Conservation (phyloP, 2,113 vertebrate genomes). For the Crocuta crocuta region DNA sequence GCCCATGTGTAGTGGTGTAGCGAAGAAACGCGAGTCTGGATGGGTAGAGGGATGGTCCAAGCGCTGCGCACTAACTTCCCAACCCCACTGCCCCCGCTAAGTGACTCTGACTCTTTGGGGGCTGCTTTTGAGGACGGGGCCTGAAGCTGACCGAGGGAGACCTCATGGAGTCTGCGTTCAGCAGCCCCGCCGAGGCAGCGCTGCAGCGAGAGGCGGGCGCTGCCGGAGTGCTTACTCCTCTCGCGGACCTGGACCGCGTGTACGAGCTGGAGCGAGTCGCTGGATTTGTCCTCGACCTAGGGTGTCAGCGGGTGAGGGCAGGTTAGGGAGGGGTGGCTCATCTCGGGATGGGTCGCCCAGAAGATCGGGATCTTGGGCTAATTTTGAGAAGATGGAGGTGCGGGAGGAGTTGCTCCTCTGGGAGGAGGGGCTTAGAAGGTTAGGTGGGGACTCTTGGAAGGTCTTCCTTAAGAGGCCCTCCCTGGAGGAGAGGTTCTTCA, state of each 20-base stretch:
- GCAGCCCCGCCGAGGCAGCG: slow-evolving; percentile 82
- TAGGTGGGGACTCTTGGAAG: background rate
- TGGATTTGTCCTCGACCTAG: slow-evolving; percentile 78
- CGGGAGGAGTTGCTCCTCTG: background rate
- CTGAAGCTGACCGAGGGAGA: background rate
- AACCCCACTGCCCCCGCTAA: rapidly evolving
- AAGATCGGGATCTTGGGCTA: background rate
- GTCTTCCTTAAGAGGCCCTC: background rate
- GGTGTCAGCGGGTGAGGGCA: slow-evolving; percentile 68
- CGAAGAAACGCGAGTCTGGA: background rate
- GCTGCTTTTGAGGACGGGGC: background rate
- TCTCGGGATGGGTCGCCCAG: too few relatives aligned
- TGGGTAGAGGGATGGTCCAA: rapidly evolving
- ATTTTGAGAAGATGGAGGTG: background rate
- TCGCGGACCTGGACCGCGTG: slow-evolving; percentile 71
- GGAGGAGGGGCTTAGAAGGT: background rate
- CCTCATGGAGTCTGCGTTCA: slow-evolving; percentile 86
- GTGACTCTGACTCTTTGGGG: background rate
- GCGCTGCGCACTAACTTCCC: rapidly evolving
- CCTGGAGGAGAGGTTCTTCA: background rate
- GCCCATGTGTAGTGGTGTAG: background rate
- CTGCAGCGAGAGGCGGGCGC: slow-evolving; percentile 77
- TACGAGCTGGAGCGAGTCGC: slow-evolving; percentile 86
- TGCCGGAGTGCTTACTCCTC: background rate
- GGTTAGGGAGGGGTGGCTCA: background rate